A percentile compares a stretch with the other conserved stretches of the same genome.
Evolutionary conservation across 2,888 invertebrate genomes (phyloP).

Genomic region (Andrena chrysosceles): DNA sequence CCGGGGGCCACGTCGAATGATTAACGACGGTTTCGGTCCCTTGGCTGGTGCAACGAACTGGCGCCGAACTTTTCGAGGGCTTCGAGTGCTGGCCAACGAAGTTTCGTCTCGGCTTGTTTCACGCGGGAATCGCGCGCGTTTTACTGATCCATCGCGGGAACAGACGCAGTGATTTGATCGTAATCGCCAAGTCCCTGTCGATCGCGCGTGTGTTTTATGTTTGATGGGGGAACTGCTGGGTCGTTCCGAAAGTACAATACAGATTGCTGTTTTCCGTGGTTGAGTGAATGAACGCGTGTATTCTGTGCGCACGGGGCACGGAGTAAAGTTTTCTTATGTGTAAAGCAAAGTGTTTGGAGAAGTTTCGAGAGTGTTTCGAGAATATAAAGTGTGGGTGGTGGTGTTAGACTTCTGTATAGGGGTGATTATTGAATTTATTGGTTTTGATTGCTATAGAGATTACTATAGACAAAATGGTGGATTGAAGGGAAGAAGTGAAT

Average conservation of each 20-base stretch:
- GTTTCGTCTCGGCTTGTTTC: slow-evolving; percentile 62
- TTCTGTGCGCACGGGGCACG: no score
- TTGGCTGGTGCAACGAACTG: slow-evolving; percentile 56
- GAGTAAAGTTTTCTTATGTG: no score
- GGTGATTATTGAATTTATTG: no score
- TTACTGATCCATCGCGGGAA: slow-evolving; percentile 7
- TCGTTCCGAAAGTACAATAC: no score
- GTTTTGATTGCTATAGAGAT: no score
- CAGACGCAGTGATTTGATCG: slow-evolving; percentile 1
- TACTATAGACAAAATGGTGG: no score
- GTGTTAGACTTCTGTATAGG: no score
- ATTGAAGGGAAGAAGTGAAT: not conserved
- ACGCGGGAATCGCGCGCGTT: slow-evolving; percentile 12
- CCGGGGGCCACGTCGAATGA: slow-evolving; percentile 57
- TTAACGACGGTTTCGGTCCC: slow-evolving; percentile 62
- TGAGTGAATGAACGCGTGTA: no score
- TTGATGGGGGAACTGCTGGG: not conserved
- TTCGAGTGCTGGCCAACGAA: slow-evolving; percentile 41
- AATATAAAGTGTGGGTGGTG: no score
- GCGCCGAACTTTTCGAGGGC: slow-evolving; percentile 60
- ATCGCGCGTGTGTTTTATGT: not conserved
- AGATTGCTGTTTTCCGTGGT: no score
- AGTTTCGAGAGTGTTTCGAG: no score
- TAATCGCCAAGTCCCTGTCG: not conserved
- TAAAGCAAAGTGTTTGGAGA: no score